Evolutionary conservation across 1,140 invertebrate species (phyloP).

Genomic region (Brachionus rubens): DNA sequence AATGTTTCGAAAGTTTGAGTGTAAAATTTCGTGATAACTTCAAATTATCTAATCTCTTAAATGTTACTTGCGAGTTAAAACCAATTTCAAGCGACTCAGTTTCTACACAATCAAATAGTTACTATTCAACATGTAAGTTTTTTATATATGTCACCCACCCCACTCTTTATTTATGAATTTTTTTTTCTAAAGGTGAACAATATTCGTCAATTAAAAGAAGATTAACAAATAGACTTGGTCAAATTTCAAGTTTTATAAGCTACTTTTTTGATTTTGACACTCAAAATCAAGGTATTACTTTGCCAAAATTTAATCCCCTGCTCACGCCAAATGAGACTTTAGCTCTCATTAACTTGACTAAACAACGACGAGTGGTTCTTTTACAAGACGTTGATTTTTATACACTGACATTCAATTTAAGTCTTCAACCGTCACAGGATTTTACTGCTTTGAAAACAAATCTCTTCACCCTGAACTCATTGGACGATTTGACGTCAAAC

Average conservation of each 20-base stretch:
- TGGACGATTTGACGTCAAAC: conserved; percentile 30
- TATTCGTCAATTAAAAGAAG: conserved; percentile 24
- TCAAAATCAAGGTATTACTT: neutral
- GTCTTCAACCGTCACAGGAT: neutral
- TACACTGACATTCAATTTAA: neutral
- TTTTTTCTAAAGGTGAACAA: conserved; percentile 26
- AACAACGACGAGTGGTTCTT: neutral
- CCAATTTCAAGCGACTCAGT: neutral
- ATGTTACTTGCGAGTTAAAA: conserved; percentile 15
- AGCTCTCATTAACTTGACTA: conserved; percentile 1
- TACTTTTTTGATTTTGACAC: conserved; percentile 35
- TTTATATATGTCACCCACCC: neutral
- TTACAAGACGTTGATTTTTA: conserved; percentile 26
- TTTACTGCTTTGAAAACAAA: neutral
- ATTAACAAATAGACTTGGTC: neutral
- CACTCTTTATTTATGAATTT: neutral
- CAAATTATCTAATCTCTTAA: conserved; percentile 22
- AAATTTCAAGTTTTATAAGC: neutral
- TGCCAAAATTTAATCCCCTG: neutral
- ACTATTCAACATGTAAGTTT: conserved; percentile 35
- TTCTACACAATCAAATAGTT: neutral
- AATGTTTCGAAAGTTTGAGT: conserved; percentile 34
- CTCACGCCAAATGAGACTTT: conserved; percentile 23
- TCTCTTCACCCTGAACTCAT: conserved; percentile 3
- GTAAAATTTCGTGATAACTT: neutral